Base-by-base conservation (phyloP, 2,797 vertebrate genomes). In the Rhinatrema bivittatum region DNA sequence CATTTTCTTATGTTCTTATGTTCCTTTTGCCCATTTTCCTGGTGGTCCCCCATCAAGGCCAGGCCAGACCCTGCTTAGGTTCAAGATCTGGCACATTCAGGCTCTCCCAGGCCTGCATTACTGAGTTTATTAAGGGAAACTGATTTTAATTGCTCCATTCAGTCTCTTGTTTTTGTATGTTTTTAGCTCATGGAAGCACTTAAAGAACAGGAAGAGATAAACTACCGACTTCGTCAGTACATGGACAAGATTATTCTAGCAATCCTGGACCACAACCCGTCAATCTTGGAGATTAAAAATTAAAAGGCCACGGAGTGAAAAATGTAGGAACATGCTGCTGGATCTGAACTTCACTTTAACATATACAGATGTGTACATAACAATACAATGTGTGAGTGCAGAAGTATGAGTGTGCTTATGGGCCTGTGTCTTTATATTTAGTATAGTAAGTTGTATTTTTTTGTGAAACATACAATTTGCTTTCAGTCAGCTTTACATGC, bases 191-290 rank as follows among this genome's bases (percentile, higher is more conserved):
- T 99, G 92, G 94, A 98, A 64, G 95, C 95, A 50, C 82, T 99
- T 27, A 95, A 92, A 75, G 91, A 99, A 47, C 95, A 97, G 68
- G 95, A 99, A 51, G 94, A 99, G 63, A 98, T 99, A 52, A 98
- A 97, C 62, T 68, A 82, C 34, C 87, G 94, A 11, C 79, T 99
- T 45, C 78, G 95, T 22, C 94, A 99, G 57, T 99, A 99, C 71
- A 98, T 99, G 95, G 95, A 99, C 84, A 97, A 98, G 81, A 93
- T 99, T 13, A 99, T 98, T 65, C 73, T 99, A 40, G 87, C 88
- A 59, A 98, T 98, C 70, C 72, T 99, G 58, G 95, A 99, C 72
- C 91, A 97, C 64, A 96, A 97, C 56, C 95, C 95, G 0, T 98
- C 94, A 60, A 97, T 98, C 61, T 70, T 98, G 65, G 95, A 99